These are phyloP conservation scores for Pristionchus exspectatus DNA, from an alignment of 2,888 invertebrate species.

Conservation along the genomic window DNA sequence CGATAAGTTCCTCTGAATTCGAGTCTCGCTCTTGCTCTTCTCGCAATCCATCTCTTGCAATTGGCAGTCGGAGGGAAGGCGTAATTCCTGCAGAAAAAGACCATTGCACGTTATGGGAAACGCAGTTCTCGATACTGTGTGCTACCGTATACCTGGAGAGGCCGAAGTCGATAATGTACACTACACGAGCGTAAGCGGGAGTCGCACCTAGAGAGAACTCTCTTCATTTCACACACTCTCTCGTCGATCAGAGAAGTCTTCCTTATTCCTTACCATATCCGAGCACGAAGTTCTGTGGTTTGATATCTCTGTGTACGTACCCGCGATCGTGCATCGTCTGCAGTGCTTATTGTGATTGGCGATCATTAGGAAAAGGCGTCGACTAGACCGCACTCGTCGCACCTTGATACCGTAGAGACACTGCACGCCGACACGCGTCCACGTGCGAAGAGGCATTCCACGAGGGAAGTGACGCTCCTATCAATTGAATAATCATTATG, in stretches of 20 bases:
- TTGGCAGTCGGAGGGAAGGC: slow-evolving; percentile 22
- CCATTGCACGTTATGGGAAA: neutral
- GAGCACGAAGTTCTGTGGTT: slow-evolving; percentile 48
- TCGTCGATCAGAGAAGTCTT: neutral
- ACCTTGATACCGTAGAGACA: slow-evolving; percentile 54
- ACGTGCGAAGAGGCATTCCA: slow-evolving; percentile 49
- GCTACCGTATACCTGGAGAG: slow-evolving; percentile 47
- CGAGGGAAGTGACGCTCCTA: slow-evolving; percentile 42
- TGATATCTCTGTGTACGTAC: slow-evolving; percentile 49
- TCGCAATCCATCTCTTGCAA: neutral
- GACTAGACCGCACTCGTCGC: neutral
- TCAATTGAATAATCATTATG: neutral
- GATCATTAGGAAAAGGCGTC: neutral
- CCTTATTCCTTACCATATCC: neutral
- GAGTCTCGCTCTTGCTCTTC: slow-evolving; percentile 37
- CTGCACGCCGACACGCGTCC: slow-evolving; percentile 48
- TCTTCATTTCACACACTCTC: neutral
- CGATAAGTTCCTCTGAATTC: slow-evolving; percentile 50
- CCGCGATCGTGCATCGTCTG: slow-evolving; percentile 54
- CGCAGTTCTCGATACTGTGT: too few relatives aligned
- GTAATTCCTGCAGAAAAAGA: neutral
- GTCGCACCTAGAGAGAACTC: neutral
- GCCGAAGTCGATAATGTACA: slow-evolving; percentile 53
- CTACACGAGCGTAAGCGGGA: slow-evolving; percentile 16
- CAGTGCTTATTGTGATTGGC: neutral